These are phyloP conservation scores for Polyergus mexicanus DNA, from an alignment of 1,140 invertebrate species.

Conservation along the genomic window DNA sequence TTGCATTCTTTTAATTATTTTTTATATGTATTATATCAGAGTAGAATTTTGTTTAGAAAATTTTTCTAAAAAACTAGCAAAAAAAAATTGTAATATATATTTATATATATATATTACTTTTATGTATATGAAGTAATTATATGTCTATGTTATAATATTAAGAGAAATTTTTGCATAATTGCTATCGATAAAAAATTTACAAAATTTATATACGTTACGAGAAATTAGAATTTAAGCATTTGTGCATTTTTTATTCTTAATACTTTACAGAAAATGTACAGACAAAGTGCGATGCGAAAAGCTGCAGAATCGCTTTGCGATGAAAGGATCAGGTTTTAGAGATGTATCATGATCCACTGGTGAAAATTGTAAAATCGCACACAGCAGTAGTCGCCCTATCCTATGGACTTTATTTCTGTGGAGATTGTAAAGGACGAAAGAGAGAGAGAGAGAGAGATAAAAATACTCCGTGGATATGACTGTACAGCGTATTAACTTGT, in stretches of 20 bases:
- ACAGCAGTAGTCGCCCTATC: conserved; percentile 47
- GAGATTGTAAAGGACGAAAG: conserved; percentile 52
- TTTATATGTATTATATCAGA: neutral
- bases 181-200: neutral
- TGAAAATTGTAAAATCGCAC: conserved; percentile 50
- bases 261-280: conserved; percentile 33
- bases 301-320: conserved; percentile 48
- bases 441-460: conserved; percentile 59
- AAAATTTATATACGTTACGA: conserved; percentile 15
- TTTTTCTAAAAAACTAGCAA: conserved; percentile 36
- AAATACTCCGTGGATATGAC: conserved; percentile 84
- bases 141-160: neutral
- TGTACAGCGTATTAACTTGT: conserved; percentile 85
- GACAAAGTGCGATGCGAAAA: conserved; percentile 33
- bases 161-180: conserved; percentile 27
- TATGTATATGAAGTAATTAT: conserved; percentile 4
- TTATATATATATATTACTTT: conserved; percentile 10
- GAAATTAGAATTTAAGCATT: conserved; percentile 39
- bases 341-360: conserved; percentile 16
- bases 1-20: conserved; percentile 2
- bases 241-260: conserved; percentile 38
- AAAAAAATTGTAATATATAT: conserved; percentile 15
- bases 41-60: conserved; percentile 17
- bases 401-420: conserved; percentile 46
- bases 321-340: neutral